Conservation (phyloP, 2,113 vertebrate species). For the Microtus ochrogaster region DNA sequence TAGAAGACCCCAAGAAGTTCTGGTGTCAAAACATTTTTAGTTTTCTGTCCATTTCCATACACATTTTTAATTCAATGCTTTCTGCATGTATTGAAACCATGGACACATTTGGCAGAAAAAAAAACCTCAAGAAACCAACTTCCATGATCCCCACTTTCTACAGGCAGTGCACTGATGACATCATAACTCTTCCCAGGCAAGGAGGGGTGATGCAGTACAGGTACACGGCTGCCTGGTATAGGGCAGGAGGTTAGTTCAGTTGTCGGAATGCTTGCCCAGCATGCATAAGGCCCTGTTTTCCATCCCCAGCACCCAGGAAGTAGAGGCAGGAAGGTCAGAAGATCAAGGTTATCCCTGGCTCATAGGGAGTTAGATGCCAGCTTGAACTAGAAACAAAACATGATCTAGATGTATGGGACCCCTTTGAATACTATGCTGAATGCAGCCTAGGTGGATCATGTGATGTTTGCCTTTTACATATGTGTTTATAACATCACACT, state of each 20-base stretch:
- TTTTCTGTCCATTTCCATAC: background rate
- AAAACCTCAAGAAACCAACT: background rate
- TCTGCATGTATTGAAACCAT: background rate
- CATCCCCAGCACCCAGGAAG: too few relatives aligned
- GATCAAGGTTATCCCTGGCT: background rate
- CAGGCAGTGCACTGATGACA: background rate
- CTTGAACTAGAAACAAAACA: background rate
- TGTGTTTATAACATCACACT: background rate
- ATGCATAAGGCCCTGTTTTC: background rate
- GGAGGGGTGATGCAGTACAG: background rate
- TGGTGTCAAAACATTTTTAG: background rate
- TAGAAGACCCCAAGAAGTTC: background rate
- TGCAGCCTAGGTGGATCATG: rapidly evolving
- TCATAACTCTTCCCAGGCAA: too few relatives aligned
- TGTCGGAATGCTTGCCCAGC: background rate
- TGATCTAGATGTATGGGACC: background rate
- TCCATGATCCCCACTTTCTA: background rate
- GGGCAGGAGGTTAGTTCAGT: background rate
- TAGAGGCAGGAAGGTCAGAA: background rate
- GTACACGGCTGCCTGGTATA: background rate
- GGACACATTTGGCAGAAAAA: background rate
- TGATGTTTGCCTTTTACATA: background rate
- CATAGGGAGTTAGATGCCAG: background rate
- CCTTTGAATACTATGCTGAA: background rate
- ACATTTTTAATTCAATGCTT: background rate